Evolutionary conservation across 1,140 invertebrate genomes (phyloP), one percentile per base, ranked within the genome.

Genomic region (Megalonaias nervosa): DNA sequence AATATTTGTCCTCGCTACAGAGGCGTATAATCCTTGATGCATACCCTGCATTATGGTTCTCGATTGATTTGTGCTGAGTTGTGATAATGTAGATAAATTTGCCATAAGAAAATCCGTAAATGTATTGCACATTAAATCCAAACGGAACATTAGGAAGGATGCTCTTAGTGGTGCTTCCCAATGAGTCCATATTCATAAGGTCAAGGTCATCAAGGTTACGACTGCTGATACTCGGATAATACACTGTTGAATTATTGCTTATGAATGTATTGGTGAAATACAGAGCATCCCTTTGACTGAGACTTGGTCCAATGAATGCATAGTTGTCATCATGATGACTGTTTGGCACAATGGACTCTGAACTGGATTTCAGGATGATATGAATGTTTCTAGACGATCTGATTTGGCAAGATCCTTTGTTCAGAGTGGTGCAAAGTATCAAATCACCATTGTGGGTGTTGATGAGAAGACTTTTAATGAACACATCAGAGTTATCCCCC

Each of bases 81-180:
- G 97, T 98, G 48, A 99, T 92, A 90, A 99, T 99, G 91, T 99
- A 99, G 77, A 96, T 97, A 90, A 99, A 99, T n/a, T 96, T 94
- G 86, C 96, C 96, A 23, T 96, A 97, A 86, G 94, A 94, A 91
- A 99, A 99, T 17, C 97, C 97, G 90, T 98, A 97, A 12, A 99
- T 94, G 91, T 99, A 99, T 83, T 95, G 96, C 82, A 99, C 97
- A 48, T 76, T 75, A 77, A 84, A 88, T 48, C 64, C 75, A 16
- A 57, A 38, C 15, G 82, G 70, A 55, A 80, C 64, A 6, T 71
- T 70, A 57, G 86, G 67, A 19, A 78, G 55, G 38, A 85, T 71
- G 31, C 61, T 67, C 17, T 81, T 79, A 69, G 81, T 81, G 31
- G 81, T 82, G 3, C 78, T 80, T 19, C 89, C 89, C 23, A 85